phyloP scores from a whole-genome alignment of 2,888 invertebrate genomes.

The Macropis europaea region DNA sequence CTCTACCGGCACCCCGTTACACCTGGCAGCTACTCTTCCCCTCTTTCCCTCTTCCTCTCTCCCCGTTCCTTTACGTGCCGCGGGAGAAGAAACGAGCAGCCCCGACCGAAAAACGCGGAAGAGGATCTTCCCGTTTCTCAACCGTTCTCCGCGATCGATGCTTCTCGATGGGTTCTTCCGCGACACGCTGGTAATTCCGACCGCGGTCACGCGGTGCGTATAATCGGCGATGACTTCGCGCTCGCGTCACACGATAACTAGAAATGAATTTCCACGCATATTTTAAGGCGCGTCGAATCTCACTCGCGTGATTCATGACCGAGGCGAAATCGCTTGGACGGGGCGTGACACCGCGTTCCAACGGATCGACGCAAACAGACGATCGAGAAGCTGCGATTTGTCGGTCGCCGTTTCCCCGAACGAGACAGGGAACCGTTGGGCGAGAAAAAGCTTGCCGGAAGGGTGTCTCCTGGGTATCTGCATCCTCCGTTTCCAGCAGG shows the following conservation, averaged over 20 bases:
- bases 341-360: neutral
- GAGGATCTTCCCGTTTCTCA: neutral
- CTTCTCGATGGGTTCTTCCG: neutral
- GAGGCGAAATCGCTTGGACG: neutral
- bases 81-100: neutral
- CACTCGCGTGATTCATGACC: slow-evolving; percentile 40
- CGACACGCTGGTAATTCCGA: neutral
- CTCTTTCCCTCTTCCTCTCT: neutral
- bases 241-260: neutral
- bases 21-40: slow-evolving; percentile 33
- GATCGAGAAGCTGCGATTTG: neutral
- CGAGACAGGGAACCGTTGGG: too few relatives aligned
- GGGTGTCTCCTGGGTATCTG: neutral
- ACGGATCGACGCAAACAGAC: neutral
- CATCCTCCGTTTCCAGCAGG: slow-evolving; percentile 3
- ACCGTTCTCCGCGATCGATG: neutral
- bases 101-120: slow-evolving; percentile 10
- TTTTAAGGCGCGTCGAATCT: slow-evolving; percentile 29
- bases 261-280: slow-evolving; percentile 13
- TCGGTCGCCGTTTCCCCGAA: too few relatives aligned
- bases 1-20: slow-evolving; percentile 50
- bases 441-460: neutral
- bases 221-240: neutral
- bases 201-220: too few relatives aligned
- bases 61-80: slow-evolving; percentile 5